Evolutionary conservation across 2,797 vertebrate species (phyloP).

Genomic region (Anableps anableps): DNA sequence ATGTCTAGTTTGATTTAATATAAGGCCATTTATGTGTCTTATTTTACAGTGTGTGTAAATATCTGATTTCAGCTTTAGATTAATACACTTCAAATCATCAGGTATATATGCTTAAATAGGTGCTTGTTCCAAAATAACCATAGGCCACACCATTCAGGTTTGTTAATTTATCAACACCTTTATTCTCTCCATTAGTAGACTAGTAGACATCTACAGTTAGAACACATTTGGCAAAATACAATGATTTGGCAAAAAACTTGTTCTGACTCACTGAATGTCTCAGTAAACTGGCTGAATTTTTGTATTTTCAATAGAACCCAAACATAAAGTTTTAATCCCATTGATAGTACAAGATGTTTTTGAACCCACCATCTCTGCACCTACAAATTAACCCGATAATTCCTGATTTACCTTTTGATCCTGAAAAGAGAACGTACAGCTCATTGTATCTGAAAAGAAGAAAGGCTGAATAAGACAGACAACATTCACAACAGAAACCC

Average conservation of each 20-base stretch:
- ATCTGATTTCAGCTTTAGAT: neutral
- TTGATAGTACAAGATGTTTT: slow-evolving; percentile 44
- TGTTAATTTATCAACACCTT: neutral
- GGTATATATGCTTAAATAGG: too few species aligned
- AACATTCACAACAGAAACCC: slow-evolving; percentile 24
- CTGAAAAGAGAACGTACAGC: slow-evolving; percentile 1
- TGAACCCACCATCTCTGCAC: slow-evolving; percentile 25
- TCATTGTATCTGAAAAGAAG: slow-evolving; percentile 4
- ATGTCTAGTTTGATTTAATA: neutral
- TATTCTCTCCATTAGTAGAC: neutral
- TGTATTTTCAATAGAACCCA: slow-evolving; percentile 56
- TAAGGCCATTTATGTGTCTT: neutral
- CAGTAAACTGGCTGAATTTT: slow-evolving; percentile 54
- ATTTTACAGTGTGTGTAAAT: neutral
- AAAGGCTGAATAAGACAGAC: slow-evolving; percentile 24
- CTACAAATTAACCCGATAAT: slow-evolving; percentile 47
- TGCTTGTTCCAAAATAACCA: neutral
- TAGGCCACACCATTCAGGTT: neutral
- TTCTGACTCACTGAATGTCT: slow-evolving; percentile 63
- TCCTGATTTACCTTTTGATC: slow-evolving; percentile 43
- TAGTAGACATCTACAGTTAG: slow-evolving; percentile 4
- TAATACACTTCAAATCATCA: too few species aligned
- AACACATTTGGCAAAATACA: slow-evolving; percentile 9
- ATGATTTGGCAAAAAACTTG: slow-evolving; percentile 79
- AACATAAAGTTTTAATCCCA: slow-evolving; percentile 56